Percentiles rank a stretch among this genome's conserved stretches.
These are phyloP conservation scores for Mimas tiliae DNA, from an alignment of 2,888 invertebrate genomes.

Conservation along the genomic window DNA sequence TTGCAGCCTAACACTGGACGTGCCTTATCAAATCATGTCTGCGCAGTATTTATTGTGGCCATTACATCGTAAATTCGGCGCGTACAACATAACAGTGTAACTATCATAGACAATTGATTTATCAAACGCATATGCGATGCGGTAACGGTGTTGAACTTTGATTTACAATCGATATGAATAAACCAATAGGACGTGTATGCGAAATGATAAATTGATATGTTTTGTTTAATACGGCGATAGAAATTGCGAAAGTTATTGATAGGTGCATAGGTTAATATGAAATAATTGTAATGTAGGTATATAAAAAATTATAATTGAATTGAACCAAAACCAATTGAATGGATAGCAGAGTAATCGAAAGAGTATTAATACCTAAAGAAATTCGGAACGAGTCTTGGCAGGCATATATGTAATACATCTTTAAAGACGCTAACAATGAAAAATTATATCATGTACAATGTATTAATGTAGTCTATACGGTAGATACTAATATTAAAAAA, in stretches of 20 bases:
- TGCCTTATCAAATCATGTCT: constrained; percentile 24
- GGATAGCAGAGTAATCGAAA: too few species aligned
- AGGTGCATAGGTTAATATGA: not conserved
- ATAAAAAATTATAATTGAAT: not conserved
- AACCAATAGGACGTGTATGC: constrained; percentile 16
- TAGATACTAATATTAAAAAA: too few species aligned
- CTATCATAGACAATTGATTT: constrained; percentile 39
- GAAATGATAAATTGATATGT: constrained; percentile 1
- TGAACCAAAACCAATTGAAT: not conserved
- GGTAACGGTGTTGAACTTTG: constrained; percentile 28
- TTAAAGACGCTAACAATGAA: too few species aligned
- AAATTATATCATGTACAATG: too few species aligned
- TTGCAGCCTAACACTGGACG: constrained; percentile 18
- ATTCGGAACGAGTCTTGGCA: too few species aligned
- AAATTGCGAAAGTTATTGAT: not conserved
- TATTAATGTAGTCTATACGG: too few species aligned
- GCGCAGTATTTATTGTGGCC: constrained; percentile 17
- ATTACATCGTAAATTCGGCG: constrained; percentile 22
- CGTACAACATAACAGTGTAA: constrained; percentile 32
- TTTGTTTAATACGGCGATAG: constrained; percentile 3
- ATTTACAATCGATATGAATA: constrained; percentile 33
- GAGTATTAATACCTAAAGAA: too few species aligned
- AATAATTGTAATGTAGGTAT: too few species aligned
- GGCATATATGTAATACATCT: too few species aligned
- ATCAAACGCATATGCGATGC: constrained; percentile 34